These are phyloP conservation scores for Taurulus bubalis DNA, from an alignment of 2,113 vertebrate species.

Conservation along the genomic window DNA sequence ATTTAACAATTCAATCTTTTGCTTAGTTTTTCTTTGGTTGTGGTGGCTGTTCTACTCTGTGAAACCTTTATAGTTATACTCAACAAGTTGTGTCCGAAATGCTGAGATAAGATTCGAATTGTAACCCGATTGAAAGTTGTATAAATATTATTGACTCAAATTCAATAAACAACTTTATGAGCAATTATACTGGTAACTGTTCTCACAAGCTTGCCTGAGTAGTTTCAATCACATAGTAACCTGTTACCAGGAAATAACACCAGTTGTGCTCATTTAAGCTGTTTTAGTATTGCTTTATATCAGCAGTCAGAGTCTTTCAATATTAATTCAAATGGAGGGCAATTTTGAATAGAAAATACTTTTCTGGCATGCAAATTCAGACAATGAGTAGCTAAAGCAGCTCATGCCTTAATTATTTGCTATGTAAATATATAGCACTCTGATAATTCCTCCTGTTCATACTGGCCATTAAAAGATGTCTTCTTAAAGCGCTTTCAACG, in stretches of 20 bases:
- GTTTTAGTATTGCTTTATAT: conserved; percentile 4
- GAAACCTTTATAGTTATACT: not conserved
- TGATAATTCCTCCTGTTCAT: not conserved
- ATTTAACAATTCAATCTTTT: not conserved
- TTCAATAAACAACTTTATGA: not conserved
- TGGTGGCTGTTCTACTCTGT: not conserved
- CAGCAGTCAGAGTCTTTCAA: not conserved
- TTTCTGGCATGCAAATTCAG: not conserved
- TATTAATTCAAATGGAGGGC: not conserved
- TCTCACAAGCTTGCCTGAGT: not conserved
- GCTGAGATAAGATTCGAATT: not conserved
- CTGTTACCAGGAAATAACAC: conserved; percentile 37
- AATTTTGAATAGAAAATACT: not conserved
- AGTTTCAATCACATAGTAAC: not conserved
- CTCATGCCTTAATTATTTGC: not conserved
- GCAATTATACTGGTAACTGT: not conserved
- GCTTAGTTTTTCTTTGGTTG: not conserved
- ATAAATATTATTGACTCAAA: not conserved
- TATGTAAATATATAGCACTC: not conserved
- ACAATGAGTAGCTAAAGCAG: not conserved
- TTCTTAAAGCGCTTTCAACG: not conserved
- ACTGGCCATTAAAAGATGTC: not conserved
- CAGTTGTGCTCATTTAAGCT: not conserved
- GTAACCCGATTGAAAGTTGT: not conserved
- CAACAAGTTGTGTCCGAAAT: not conserved